phyloP scores from a whole-genome alignment of 1,140 invertebrate genomes.

The Euwallacea fornicatus region DNA sequence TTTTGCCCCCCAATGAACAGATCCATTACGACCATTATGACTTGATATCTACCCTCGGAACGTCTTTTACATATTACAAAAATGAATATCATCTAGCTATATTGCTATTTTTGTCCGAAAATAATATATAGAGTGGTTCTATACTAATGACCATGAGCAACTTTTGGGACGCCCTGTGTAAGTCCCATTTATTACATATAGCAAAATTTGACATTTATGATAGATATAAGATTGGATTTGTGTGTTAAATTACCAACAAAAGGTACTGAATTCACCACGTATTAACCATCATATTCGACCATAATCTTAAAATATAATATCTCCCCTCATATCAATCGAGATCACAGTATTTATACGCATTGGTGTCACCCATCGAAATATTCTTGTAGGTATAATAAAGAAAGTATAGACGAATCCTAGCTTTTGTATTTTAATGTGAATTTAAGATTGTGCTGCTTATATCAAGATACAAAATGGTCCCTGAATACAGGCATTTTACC shows the following conservation, averaged over 20 bases:
- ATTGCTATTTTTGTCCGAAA: neutral
- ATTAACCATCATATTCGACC: neutral
- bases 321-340: neutral
- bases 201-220: no score
- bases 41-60: neutral
- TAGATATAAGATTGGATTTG: neutral
- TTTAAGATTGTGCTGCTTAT: constrained; percentile 5
- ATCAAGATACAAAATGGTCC: neutral
- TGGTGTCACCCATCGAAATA: constrained; percentile 4
- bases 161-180: no score
- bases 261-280: neutral
- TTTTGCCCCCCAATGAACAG: no score
- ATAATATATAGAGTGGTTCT: neutral
- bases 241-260: neutral
- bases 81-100: neutral
- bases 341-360: neutral
- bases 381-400: neutral
- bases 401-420: constrained; percentile 8
- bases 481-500: neutral
- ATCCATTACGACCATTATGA: no score
- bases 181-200: no score
- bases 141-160: no score
- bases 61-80: neutral
- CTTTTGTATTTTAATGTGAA: constrained; percentile 17
- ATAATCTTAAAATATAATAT: constrained; percentile 2